Conservation (phyloP, 2,888 invertebrate species). For the Papilio demoleus region DNA sequence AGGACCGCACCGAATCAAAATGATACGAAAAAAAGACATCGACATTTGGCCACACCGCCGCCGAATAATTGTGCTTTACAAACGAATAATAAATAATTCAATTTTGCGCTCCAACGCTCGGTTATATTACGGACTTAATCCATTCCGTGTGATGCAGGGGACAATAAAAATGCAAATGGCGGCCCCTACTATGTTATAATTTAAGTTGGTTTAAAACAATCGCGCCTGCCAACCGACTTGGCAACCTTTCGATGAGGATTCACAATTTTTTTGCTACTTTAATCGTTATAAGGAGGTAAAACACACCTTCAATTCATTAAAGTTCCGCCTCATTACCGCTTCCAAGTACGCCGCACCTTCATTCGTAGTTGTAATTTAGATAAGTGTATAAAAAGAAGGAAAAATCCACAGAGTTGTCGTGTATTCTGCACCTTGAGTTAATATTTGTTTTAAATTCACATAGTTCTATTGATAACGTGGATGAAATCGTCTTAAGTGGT, state of each 20-base stretch:
- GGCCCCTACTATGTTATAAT: slow-evolving; percentile 71
- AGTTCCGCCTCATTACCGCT: slow-evolving; percentile 37
- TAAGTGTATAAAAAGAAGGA: slow-evolving; percentile 39
- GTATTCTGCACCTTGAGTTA: slow-evolving; percentile 40
- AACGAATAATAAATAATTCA: slow-evolving; percentile 78
- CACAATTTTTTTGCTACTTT: slow-evolving; percentile 53
- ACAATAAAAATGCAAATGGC: slow-evolving; percentile 82
- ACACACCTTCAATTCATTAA: slow-evolving; percentile 43
- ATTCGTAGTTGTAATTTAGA: slow-evolving; percentile 31
- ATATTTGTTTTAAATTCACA: slow-evolving; percentile 41
- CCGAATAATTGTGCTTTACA: slow-evolving; percentile 72
- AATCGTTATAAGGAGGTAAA: slow-evolving; percentile 47
- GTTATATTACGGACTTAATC: slow-evolving; percentile 75
- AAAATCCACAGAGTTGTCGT: slow-evolving; percentile 42
- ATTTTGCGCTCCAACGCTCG: slow-evolving; percentile 72
- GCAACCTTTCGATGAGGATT: slow-evolving; percentile 57
- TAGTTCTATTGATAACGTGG: slow-evolving; percentile 28
- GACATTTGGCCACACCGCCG: slow-evolving; percentile 55
- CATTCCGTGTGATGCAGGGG: slow-evolving; percentile 67
- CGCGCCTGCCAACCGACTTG: slow-evolving; percentile 50
- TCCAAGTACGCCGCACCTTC: slow-evolving; percentile 37
- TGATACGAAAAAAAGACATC: slow-evolving; percentile 58
- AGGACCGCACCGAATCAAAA: slow-evolving; percentile 56
- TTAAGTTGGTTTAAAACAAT: slow-evolving; percentile 67
- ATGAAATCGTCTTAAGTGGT: slow-evolving; percentile 24